A percentile compares a stretch with the other conserved stretches of the same genome.
Conservation (phyloP, 2,113 vertebrate genomes). For the Crotalus horridus region DNA sequence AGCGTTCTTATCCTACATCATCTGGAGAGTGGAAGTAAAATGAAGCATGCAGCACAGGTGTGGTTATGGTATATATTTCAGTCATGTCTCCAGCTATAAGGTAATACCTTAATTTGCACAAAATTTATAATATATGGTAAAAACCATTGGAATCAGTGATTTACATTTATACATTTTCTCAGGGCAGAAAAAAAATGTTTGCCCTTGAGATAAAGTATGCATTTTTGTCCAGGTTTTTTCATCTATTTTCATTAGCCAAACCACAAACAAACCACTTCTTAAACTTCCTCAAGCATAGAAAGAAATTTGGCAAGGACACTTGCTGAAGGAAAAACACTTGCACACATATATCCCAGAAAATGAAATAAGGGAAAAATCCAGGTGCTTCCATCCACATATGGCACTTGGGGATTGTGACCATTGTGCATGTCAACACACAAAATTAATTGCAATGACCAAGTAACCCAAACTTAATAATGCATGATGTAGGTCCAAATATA, state of each 20-base stretch:
- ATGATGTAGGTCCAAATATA: conserved; percentile 8
- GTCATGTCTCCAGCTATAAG: neutral
- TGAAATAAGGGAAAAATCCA: neutral
- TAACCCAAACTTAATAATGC: conserved; percentile 4
- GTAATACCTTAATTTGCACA: neutral
- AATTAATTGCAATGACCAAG: conserved; percentile 19
- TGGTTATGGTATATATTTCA: neutral
- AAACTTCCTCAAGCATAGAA: neutral
- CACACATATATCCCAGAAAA: neutral
- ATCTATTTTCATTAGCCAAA: conserved; percentile 5
- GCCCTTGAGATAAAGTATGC: neutral
- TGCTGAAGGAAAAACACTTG: neutral
- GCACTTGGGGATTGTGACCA: neutral
- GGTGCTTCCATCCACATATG: neutral
- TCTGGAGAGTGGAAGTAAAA: neutral
- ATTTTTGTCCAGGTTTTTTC: neutral
- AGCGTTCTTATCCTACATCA: neutral
- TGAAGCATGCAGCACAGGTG: neutral
- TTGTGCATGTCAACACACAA: conserved; percentile 13
- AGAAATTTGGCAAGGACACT: neutral
- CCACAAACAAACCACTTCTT: conserved; percentile 16
- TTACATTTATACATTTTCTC: neutral
- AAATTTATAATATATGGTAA: neutral
- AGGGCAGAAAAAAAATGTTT: neutral
- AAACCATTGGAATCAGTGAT: neutral